Conservation (phyloP, 2,113 vertebrate species). For the Piliocolobus tephrosceles region DNA sequence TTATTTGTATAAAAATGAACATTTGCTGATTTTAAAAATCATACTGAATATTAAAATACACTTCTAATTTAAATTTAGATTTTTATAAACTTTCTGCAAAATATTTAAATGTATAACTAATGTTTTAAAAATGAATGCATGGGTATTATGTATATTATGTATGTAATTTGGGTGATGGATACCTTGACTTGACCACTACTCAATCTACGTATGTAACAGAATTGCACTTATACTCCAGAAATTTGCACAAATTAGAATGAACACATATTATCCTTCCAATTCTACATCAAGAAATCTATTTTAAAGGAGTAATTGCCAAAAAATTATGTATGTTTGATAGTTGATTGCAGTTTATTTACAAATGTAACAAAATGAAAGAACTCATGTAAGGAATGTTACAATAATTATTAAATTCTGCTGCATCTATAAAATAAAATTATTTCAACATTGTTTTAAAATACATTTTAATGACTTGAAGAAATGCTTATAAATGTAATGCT, state of each 20-base stretch:
- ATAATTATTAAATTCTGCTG: neutral
- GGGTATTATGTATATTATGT: too few relatives aligned
- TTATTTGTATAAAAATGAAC: neutral
- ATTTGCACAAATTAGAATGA: neutral
- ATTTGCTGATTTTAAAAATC: neutral
- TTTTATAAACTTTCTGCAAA: neutral
- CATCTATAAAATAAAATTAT: neutral
- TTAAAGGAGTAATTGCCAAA: neutral
- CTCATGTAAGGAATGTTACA: neutral
- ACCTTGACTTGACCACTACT: too few relatives aligned
- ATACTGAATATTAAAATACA: neutral
- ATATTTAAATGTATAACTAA: neutral
- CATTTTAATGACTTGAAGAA: neutral
- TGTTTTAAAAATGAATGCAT: neutral
- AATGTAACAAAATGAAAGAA: neutral
- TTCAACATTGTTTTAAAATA: neutral
- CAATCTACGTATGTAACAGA: too few relatives aligned
- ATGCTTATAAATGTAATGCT: neutral
- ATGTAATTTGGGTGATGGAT: too few relatives aligned
- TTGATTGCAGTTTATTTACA: neutral
- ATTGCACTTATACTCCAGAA: too few relatives aligned
- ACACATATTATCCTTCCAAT: neutral
- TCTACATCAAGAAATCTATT: neutral
- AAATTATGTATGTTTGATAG: neutral
- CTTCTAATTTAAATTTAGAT: neutral